phyloP scores from a whole-genome alignment of 2,797 vertebrate species.

The Carduelis carduelis region DNA sequence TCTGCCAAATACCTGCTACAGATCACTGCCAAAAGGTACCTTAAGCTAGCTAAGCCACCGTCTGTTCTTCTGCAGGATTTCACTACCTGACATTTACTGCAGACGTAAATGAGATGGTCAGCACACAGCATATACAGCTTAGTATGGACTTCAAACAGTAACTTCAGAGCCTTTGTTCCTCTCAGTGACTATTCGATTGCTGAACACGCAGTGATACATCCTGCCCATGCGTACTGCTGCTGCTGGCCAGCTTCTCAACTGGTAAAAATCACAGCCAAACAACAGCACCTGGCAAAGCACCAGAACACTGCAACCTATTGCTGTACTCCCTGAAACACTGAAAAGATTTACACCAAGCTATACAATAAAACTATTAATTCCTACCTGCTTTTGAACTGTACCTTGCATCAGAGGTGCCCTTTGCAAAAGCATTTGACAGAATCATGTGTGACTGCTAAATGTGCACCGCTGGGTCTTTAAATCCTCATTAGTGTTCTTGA shows the following conservation, averaged over 20 bases:
- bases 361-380: neutral
- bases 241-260: neutral
- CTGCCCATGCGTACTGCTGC: fast-evolving
- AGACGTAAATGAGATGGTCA: neutral
- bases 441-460: neutral
- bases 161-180: neutral
- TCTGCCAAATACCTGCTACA: neutral
- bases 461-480: slow-evolving; percentile 1
- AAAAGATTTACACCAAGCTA: neutral
- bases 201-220: neutral
- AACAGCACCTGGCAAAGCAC: neutral
- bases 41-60: neutral
- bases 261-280: neutral
- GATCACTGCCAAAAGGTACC: neutral
- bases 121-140: neutral
- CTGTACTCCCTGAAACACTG: neutral
- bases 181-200: fast-evolving
- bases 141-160: neutral
- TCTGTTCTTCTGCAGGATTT: neutral
- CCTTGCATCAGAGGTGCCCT: neutral
- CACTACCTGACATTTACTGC: neutral
- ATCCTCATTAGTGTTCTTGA: slow-evolving; percentile 41
- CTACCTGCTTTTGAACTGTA: neutral
- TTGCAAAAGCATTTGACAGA: neutral
- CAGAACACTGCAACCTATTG: neutral